Percentiles rank a stretch among this genome's conserved stretches.
phyloP scores from a whole-genome alignment of 2,888 invertebrate genomes.

The Synergus gifuensis region DNA sequence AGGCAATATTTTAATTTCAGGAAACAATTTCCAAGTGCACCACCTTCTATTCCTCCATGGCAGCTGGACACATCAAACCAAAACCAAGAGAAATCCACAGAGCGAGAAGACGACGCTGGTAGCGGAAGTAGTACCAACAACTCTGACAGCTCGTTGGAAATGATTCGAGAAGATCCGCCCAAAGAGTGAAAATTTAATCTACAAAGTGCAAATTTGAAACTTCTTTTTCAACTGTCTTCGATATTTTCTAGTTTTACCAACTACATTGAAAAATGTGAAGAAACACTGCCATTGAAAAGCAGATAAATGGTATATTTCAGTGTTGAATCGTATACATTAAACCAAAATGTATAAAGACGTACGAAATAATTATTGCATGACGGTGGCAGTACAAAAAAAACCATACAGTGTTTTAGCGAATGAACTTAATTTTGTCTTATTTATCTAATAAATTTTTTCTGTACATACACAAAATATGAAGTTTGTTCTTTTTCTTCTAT shows the following conservation, averaged over 20 bases:
- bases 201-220: neutral
- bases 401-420: slow-evolving; percentile 53
- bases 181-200: slow-evolving; percentile 63
- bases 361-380: slow-evolving; percentile 37
- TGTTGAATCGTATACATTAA: slow-evolving; percentile 34
- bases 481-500: slow-evolving; percentile 35
- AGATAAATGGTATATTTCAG: slow-evolving; percentile 22
- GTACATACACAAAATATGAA: slow-evolving; percentile 52
- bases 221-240: slow-evolving; percentile 11
- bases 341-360: slow-evolving; percentile 33
- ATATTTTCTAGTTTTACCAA: neutral
- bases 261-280: neutral
- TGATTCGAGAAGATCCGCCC: slow-evolving; percentile 76
- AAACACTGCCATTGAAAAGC: slow-evolving; percentile 29
- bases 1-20: slow-evolving; percentile 74
- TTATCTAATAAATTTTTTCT: slow-evolving; percentile 52
- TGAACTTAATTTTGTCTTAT: slow-evolving; percentile 46
- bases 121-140: slow-evolving; percentile 77
- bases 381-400: slow-evolving; percentile 56
- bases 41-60: slow-evolving; percentile 88
- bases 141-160: slow-evolving; percentile 78
- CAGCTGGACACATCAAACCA: slow-evolving; percentile 81
- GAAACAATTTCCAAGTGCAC: slow-evolving; percentile 88
- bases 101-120: slow-evolving; percentile 76
- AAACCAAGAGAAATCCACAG: slow-evolving; percentile 69